These are phyloP conservation scores for Hylaeus anthracinus DNA, from an alignment of 1,140 invertebrate species.

Conservation along the genomic window DNA sequence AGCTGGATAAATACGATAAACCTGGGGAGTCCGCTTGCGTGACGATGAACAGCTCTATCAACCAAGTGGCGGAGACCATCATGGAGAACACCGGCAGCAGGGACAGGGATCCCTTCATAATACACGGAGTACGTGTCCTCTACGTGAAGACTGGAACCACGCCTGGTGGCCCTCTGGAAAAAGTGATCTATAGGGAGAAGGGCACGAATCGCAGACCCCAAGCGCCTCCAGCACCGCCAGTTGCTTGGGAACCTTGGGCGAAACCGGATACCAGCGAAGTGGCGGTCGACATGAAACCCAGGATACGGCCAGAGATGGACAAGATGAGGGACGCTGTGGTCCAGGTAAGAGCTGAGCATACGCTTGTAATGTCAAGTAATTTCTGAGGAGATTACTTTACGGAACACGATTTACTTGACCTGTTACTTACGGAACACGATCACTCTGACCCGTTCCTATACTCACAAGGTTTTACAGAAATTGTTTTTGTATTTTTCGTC, in stretches of 20 bases:
- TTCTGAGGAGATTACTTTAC: no score
- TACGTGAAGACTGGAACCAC: conserved; percentile 70
- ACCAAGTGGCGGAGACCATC: conserved; percentile 70
- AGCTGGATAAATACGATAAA: conserved; percentile 34
- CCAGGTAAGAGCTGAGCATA: no score
- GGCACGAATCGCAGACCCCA: conserved; percentile 69
- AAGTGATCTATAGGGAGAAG: conserved; percentile 72
- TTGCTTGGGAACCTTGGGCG: background rate
- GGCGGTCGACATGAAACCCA: conserved; percentile 60
- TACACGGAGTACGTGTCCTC: conserved; percentile 72
- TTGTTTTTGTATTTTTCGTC: no score
- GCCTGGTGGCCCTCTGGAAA: conserved; percentile 55
- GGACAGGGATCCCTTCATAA: conserved; percentile 71
- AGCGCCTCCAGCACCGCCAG: background rate
- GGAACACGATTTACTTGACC: no score
- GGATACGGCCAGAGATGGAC: conserved; percentile 41
- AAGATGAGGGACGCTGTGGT: conserved; percentile 36
- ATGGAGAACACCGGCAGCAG: conserved; percentile 70
- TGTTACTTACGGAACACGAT: no score
- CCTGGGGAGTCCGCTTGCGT: conserved; percentile 67
- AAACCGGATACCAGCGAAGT: background rate
- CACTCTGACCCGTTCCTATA: no score
- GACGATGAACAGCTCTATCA: conserved; percentile 74
- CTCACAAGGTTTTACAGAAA: no score
- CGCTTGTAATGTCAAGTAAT: no score